Evolutionary conservation across 2,797 vertebrate species (phyloP), one percentile per base, ranked within the genome.

Genomic region (Sebastiscus tertius): DNA sequence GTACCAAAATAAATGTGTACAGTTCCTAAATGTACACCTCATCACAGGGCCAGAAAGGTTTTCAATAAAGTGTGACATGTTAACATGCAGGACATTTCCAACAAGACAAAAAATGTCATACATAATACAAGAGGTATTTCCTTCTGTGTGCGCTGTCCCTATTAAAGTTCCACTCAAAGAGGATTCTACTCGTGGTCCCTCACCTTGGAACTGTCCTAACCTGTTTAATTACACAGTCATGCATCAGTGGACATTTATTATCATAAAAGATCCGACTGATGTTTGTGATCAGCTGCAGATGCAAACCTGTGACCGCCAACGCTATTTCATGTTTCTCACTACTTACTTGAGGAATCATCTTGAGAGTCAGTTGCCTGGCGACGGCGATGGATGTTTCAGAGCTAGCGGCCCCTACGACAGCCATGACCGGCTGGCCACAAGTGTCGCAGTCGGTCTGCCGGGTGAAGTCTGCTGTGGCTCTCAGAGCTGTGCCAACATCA

Each of bases 381-480:
- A 97, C 87, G 9, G 96, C 94, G 58, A 97, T 97, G 0, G 97
- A 96, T 26, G 91, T 92, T 90, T 98, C 97, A 0, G 97, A 98
- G 81, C 92, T 91, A 33, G 92, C 82, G 34, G 95, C 92, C 55
- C 97, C 97, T 7, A 95, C 86, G 18, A 98, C 92, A 2, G 96
- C 96, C 81, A 95, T 96, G 34, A 96, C 84, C 14, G 93, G 96
- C 54, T 90, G 94, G 20, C n/a, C 8, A 18, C 24, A 72, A 9
- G 34, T 92, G 78, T 91, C 90, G 26, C 96, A 97, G 55, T 87
- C 69, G 63, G 61, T 4, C 90, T 92, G 71, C 84, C 89, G 54
- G 4, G 95, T 92, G 67, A 98, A 92, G 59, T 95, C 93, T 63
- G 95, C 85, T 6, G 93, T 82, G 76, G 94, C 96, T 1, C 94